A percentile compares a stretch with the other conserved stretches of the same genome.
Conservation (phyloP, 2,888 invertebrate species). For the Drymonia ruficornis region DNA sequence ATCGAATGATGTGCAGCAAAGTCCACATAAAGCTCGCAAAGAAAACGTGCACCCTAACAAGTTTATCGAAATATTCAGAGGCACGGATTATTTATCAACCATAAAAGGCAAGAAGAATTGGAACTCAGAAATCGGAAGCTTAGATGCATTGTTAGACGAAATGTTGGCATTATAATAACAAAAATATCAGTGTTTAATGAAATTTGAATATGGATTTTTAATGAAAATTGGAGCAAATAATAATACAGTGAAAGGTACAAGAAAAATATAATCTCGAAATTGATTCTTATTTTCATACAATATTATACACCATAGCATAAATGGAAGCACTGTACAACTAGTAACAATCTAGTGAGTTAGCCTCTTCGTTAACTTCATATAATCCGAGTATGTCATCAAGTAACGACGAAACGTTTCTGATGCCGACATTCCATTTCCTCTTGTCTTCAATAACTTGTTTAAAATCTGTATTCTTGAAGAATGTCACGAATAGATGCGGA, state of each 20-base stretch:
- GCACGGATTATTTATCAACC: slow-evolving; percentile 78
- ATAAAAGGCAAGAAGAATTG: slow-evolving; percentile 84
- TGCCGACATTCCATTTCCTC: slow-evolving; percentile 87
- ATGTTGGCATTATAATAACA: slow-evolving; percentile 25
- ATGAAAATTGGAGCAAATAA: not conserved
- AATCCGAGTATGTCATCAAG: slow-evolving; percentile 90
- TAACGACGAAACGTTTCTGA: slow-evolving; percentile 88
- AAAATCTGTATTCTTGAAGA: slow-evolving; percentile 84
- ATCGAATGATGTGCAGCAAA: slow-evolving; percentile 21
- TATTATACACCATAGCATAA: slow-evolving; percentile 11
- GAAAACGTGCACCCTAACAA: slow-evolving; percentile 35
- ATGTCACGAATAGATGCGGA: slow-evolving; percentile 86
- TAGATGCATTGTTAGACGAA: slow-evolving; percentile 45
- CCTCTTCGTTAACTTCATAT: slow-evolving; percentile 79
- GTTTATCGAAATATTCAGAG: slow-evolving; percentile 50
- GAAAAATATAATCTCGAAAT: slow-evolving; percentile 19
- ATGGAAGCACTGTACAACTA: slow-evolving; percentile 52
- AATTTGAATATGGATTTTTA: not conserved
- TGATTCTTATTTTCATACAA: slow-evolving; percentile 17
- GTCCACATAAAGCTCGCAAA: slow-evolving; percentile 16
- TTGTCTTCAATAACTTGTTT: slow-evolving; percentile 85
- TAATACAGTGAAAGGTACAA: slow-evolving; percentile 10
- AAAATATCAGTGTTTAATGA: not conserved
- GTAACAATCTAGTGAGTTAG: slow-evolving; percentile 90
- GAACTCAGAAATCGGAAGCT: slow-evolving; percentile 83